Evolutionary conservation across 2,113 vertebrate species (phyloP).

Genomic region (Bostrychus sinensis): DNA sequence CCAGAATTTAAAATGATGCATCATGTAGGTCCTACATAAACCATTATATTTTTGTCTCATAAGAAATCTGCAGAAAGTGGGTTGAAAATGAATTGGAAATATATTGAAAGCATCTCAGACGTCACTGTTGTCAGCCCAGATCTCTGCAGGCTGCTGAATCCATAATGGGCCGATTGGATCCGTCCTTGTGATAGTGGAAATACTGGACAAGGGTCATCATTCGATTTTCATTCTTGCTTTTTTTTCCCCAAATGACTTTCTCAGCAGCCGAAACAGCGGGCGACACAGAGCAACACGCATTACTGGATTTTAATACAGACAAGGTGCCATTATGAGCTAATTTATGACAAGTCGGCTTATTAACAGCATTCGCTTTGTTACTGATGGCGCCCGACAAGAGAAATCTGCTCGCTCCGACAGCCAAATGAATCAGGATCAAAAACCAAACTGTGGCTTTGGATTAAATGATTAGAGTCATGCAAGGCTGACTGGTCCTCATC

Average conservation of each 20-base stretch:
- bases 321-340: neutral
- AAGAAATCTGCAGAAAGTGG: neutral
- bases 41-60: neutral
- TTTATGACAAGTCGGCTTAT: neutral
- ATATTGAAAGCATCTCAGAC: neutral
- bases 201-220: conserved; percentile 17
- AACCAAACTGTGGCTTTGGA: conserved; percentile 13
- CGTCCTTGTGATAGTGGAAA: conserved; percentile 28
- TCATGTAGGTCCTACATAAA: neutral
- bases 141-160: conserved; percentile 10
- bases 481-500: conserved; percentile 22
- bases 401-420: neutral
- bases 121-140: neutral
- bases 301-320: neutral
- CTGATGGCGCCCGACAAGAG: neutral
- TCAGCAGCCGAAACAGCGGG: conserved; percentile 9
- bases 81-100: neutral
- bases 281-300: neutral
- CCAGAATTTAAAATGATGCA: too few species aligned
- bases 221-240: neutral
- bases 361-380: neutral
- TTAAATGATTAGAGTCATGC: conserved; percentile 23
- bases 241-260: conserved; percentile 14
- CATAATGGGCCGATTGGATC: conserved; percentile 14
- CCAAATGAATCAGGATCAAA: conserved; percentile 17